A percentile compares a stretch with the other conserved stretches of the same genome.
Evolutionary conservation across 1,140 invertebrate genomes (phyloP).

Genomic region (Leucophenga varia): DNA sequence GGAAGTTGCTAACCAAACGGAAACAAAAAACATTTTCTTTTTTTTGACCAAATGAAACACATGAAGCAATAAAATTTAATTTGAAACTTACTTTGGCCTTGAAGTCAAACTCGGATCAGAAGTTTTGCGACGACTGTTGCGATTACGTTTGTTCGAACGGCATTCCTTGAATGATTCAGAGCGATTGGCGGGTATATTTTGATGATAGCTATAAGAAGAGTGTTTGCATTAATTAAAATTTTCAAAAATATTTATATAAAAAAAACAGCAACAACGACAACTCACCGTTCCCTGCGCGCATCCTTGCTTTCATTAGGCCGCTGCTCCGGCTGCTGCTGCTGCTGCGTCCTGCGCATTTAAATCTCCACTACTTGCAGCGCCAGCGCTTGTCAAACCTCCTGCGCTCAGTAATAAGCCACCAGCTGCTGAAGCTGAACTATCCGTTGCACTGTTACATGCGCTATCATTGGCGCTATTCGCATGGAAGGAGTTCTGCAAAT

Average conservation of each 20-base stretch:
- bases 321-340: conserved; percentile 7
- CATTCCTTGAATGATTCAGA: conserved; percentile 56
- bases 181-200: conserved; percentile 50
- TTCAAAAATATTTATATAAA: neutral
- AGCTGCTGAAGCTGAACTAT: conserved; percentile 1
- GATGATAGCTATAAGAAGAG: conserved; percentile 31
- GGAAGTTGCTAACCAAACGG: too few relatives aligned
- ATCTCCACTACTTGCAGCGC: conserved; percentile 26
- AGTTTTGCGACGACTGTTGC: conserved; percentile 70
- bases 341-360: conserved; percentile 34
- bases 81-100: conserved; percentile 70
- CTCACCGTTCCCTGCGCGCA: conserved; percentile 42
- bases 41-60: too few relatives aligned
- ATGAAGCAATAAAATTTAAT: too few relatives aligned
- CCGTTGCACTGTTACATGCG: conserved; percentile 12
- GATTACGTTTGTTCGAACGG: conserved; percentile 63
- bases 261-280: neutral
- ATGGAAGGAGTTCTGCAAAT: conserved; percentile 41
- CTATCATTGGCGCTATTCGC: conserved; percentile 28
- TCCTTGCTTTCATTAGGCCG: conserved; percentile 37
- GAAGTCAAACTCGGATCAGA: conserved; percentile 72
- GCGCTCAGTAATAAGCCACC: conserved; percentile 25
- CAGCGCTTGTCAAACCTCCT: conserved; percentile 20
- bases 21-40: too few relatives aligned
- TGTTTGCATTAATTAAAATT: neutral